A percentile compares a stretch with the other conserved stretches of the same genome.
Evolutionary conservation across 2,113 vertebrate genomes (phyloP).

Genomic region (Serinus canaria): DNA sequence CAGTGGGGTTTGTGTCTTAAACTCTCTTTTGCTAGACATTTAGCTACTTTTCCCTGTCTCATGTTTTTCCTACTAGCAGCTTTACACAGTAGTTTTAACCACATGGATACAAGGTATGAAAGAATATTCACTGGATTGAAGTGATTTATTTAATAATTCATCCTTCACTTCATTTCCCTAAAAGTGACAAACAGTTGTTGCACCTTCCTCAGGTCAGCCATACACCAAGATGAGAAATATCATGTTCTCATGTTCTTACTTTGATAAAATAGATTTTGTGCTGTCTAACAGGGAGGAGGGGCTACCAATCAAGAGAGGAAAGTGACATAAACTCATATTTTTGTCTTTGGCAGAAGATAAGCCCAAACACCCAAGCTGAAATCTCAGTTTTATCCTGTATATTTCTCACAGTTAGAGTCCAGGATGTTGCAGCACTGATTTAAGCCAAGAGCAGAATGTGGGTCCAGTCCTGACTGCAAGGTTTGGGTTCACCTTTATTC

Average conservation of each 20-base stretch:
- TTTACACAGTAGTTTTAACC: not conserved
- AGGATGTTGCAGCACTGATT: not conserved
- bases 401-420: not conserved
- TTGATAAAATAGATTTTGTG: not conserved
- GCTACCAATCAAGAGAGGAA: not conserved
- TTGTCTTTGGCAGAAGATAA: not conserved
- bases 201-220: not conserved
- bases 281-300: not conserved
- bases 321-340: not conserved
- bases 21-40: not conserved
- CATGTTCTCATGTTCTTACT: not conserved
- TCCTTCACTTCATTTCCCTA: not conserved
- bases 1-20: not conserved
- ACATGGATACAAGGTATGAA: not conserved
- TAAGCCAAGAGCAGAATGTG: not conserved
- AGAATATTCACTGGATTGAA: not conserved
- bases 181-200: not conserved
- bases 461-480: not conserved
- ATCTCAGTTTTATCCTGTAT: not conserved
- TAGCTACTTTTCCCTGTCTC: not conserved
- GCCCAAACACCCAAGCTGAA: not conserved
- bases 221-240: not conserved
- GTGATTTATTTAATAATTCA: not conserved
- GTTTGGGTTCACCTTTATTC: not conserved
- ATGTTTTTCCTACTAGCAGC: not conserved